Evolutionary conservation across 2,113 vertebrate species (phyloP), one percentile per base, ranked within the genome.

Genomic region (Apeltes quadracus): DNA sequence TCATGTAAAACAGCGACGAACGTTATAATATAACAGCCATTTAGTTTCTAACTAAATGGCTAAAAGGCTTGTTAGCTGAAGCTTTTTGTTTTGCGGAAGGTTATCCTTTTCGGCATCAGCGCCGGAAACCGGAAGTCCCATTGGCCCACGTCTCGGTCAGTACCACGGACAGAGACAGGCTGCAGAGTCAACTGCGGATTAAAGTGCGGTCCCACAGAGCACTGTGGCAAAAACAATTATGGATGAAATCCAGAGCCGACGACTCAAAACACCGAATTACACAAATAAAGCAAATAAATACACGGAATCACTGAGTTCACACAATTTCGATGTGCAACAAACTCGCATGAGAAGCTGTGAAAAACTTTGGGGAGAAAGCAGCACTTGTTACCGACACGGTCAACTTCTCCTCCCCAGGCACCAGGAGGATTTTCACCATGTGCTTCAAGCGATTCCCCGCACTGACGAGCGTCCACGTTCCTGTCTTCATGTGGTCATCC

Each of bases 131-230:
- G 29, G 34, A 25, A 51, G 63, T 6, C n/a, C 18, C 5, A 29
- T 53, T 25, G 18, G 48, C 32, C 10, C 56, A 59, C 69, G 48
- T 36, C 58, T 59, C 23, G 5, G 18, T 78, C 71, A 81, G 77
- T 77, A 79, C 83, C 81, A 55, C 5, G 81, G 70, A 75, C 86
- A 79, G 72, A 66, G 76, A 2, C 75, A 27, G 0, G 22, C 38
- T 63, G 9, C 63, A 36, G 44, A 57, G 44, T 66, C 7, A 29
- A 20, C 23, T 38, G 38, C 44, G 20, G 7, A 16, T 34, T 18
- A 61, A 57, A 48, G 58, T 56, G 51, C 70, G 39, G 22, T 56
- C 51, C n/a, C 50, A 62, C 5, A 16, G 27, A 44, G 56, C 23
- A 62, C 18, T 34, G 48, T 29, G 27, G 39, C 3, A 22, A 15